Conservation (phyloP, 2,888 invertebrate species). For the Syritta pipiens region DNA sequence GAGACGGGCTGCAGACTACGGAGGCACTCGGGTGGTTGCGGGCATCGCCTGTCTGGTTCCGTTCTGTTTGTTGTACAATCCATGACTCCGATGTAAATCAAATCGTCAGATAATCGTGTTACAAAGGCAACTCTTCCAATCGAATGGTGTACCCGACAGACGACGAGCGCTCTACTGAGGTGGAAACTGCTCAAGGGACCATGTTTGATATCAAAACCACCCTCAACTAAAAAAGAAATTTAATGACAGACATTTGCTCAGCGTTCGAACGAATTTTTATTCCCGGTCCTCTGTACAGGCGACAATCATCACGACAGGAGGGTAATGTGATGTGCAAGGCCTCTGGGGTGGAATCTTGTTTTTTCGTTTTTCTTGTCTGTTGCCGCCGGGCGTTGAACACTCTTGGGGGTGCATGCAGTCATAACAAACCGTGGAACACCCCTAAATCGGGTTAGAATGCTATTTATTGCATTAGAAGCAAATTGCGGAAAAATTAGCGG, state of each 20-base stretch:
- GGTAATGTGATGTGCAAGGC: conserved; percentile 37
- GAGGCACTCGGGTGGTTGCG: conserved; percentile 6
- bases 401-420: conserved; percentile 60
- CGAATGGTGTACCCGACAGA: conserved; percentile 18
- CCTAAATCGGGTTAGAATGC: conserved; percentile 70
- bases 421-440: conserved; percentile 54
- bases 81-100: conserved; percentile 74
- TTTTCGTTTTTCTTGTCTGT: conserved; percentile 7
- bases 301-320: conserved; percentile 64
- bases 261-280: conserved; percentile 22
- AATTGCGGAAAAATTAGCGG: conserved; percentile 81
- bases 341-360: conserved; percentile 37
- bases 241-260: conserved; percentile 54
- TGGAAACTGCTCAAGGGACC: conserved; percentile 35
- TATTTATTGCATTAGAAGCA: conserved; percentile 79
- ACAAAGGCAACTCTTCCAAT: conserved; percentile 75
- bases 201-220: conserved; percentile 67
- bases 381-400: background rate
- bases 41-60: conserved; percentile 67
- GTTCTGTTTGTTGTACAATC: conserved; percentile 60
- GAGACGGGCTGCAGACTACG: too few species aligned
- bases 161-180: conserved; percentile 17
- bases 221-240: too few species aligned
- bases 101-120: conserved; percentile 80
- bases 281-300: conserved; percentile 25